A percentile compares a stretch with the other conserved stretches of the same genome.
These are phyloP conservation scores for Drosophila peninsularis DNA, from an alignment of 2,888 invertebrate genomes.

Conservation along the genomic window DNA sequence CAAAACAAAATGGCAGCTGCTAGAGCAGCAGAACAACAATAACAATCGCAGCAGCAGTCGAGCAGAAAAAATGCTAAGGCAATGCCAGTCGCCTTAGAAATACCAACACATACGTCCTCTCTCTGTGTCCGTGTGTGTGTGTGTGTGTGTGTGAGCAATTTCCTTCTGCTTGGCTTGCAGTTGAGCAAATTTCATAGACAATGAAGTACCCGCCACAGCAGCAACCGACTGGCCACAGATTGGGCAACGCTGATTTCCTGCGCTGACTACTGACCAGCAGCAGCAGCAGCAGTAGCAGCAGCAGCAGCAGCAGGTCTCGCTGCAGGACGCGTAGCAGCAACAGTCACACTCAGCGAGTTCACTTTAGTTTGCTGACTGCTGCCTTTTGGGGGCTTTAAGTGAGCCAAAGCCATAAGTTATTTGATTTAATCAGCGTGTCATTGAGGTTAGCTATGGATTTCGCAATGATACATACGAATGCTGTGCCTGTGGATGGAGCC, in stretches of 20 bases:
- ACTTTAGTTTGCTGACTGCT: conserved; percentile 42
- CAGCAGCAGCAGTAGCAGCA: background rate
- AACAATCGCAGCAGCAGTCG: conserved; percentile 61
- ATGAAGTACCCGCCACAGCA: conserved; percentile 68
- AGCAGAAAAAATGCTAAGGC: conserved; percentile 55
- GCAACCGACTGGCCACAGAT: conserved; percentile 63
- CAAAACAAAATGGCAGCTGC: conserved; percentile 72
- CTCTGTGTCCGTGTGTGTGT: conserved; percentile 11
- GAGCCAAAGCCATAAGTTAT: conserved; percentile 74
- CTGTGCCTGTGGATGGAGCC: too few species aligned
- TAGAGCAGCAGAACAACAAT: conserved; percentile 26
- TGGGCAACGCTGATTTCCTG: conserved; percentile 75
- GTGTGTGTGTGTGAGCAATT: conserved; percentile 64
- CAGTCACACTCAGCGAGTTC: conserved; percentile 22
- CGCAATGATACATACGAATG: conserved; percentile 56
- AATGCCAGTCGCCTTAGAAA: conserved; percentile 43
- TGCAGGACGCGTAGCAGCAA: background rate
- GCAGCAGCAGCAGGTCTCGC: conserved; percentile 1
- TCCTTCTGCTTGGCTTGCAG: conserved; percentile 80
- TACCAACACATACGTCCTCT: conserved; percentile 3
- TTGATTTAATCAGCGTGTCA: conserved; percentile 77
- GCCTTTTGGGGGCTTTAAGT: conserved; percentile 28
- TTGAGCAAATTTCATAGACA: conserved; percentile 78
- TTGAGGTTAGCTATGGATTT: conserved; percentile 61
- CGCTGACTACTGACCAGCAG: conserved; percentile 46